Evolutionary conservation across 2,113 vertebrate species (phyloP), one percentile per base, ranked within the genome.

Genomic region (Saguinus imperator): DNA sequence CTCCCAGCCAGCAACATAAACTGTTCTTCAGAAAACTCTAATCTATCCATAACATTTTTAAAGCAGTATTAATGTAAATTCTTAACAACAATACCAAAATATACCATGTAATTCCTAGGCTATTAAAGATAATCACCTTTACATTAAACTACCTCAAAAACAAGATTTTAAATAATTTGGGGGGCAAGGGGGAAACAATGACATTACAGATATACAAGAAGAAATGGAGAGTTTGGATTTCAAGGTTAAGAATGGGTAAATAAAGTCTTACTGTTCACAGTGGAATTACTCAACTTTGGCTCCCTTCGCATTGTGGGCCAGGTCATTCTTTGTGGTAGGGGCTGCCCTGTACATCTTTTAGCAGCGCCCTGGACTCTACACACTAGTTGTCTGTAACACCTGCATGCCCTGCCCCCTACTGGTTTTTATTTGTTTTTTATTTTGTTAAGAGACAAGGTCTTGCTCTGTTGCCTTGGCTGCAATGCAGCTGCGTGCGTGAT

Each of bases 1-100:
- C 20, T 77, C 23, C 40, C 1, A 35, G 9, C 0, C 43, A 55
- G 16, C 58, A 81, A 27, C 5, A 96, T n/a, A 76, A 48, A 55
- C 35, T 43, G 93, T 85, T 84, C 94, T 84, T 92, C 35, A 72
- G 45, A 92, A 96, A 94, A 92, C 12, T 76, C 27, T 73, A 55
- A 96, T 57, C 64, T 61, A 73, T 40, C 75, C 48, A 29, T 76
- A 68, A 72, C 2, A 85, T 70, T 94, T 94, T 94, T 79, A 70
- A 20, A 66, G 23, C 7, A 91, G 37, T 82, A 91, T 72, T 72
- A 82, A 85, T 79, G 37, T 50, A 84, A 55, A 92, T 40, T 81
- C 57, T 48, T 89, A 58, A 27, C 29, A 81, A 91, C 11, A 91
- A 8, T 84, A 73, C 50, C 57, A 32, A 82, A 94, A 94, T 52